Evolutionary conservation across 2,888 invertebrate species (phyloP), one percentile per base, ranked within the genome.

Genomic region (Diarsia brunnea): DNA sequence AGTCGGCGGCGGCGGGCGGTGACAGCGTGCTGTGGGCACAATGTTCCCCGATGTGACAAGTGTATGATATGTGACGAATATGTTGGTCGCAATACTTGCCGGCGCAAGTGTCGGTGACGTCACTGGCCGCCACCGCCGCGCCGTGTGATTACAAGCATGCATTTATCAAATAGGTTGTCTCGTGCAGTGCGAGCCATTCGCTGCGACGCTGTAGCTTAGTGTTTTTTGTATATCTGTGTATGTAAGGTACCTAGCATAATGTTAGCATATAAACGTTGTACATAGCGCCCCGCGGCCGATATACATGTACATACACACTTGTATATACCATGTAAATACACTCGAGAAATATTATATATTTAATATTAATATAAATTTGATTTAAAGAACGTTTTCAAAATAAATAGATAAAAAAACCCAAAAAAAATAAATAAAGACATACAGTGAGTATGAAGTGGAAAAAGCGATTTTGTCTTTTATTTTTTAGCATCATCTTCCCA

Each of bases 371-470:
- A 94, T 94, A 95, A 94, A 93, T 93, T 94, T 95, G 94, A 93
- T 95, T 95, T 94, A 94, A 95, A 95, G 91, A 95, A 94, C 82
- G 95, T 95, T 96, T 95, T 94, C 93, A 95, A 94, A 95, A 94
- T 92, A 93, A 94, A 95, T 92, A 91, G 82, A 91, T 89, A 91
- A 93, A 95, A 95, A 94, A 95, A 92, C 84, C 90, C 89, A 93
- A 95, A 95, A 69, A 95, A 95, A 95, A 91, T 71, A 89, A 94
- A 95, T 95, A 95, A 95, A 95, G 90, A 95, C 95, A 95, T 96
- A 95, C 96, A 94, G 94, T 93, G 93, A 95, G 96, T 96, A 95
- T 95, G 96, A 95, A 95, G 94, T 92, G 93, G 94, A 95, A 95
- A 95, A 95, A 92, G 78, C 91, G 90, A 92, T 91, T 86, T 89